Evolutionary conservation across 2,113 vertebrate species (phyloP), one percentile per base, ranked within the genome.

Genomic region (Rhinopithecus roxellana): DNA sequence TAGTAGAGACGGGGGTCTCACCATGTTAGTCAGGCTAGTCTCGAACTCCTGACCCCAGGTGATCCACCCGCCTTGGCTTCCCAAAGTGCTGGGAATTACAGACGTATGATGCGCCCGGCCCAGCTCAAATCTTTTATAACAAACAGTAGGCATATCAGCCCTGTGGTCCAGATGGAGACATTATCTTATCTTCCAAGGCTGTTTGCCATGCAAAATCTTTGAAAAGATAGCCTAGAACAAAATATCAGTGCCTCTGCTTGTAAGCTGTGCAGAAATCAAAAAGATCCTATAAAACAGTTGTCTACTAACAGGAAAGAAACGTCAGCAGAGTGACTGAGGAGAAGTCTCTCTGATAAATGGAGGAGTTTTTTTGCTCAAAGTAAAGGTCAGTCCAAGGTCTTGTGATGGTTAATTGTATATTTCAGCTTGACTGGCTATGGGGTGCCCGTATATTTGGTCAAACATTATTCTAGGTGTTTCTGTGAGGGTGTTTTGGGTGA

Each of bases 31-130:
- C 27, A 64, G 27, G 27, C 12, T 64, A 27, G 61, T 32, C 61
- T 64, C 5, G 12, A 32, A 32, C 61, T 64, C 61, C 27, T 32
- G 27, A 14, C 11, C 27, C 30, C 61, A 64, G 61, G 61, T 32
- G 27, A 64, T 64, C 61, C 27, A 64, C 27, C 2, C 27, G 6
- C 27, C 61, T 64, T 12, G 2, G 27, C 13, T 5, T 64, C 27
- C 61, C 61, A 64, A 64, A 32, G 61, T 64, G 61, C 61, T 64
- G 61, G 61, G 27, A 64, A 64, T 64, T 32, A 64, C 2, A 64
- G 61, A 13, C 12, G 0, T 64, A 27, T 2, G 6, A 1, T 6
- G 27, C 2, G 12, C 12, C 61, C 0, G 2, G 61, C 61, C 12
- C 61, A 32, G 67, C 55, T 38, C 55, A 82, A 59, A 82, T 57